A percentile compares a stretch with the other conserved stretches of the same genome.
These are phyloP conservation scores for Clarias laeviceps DNA, from an alignment of 2,797 vertebrate species.

Conservation along the genomic window DNA sequence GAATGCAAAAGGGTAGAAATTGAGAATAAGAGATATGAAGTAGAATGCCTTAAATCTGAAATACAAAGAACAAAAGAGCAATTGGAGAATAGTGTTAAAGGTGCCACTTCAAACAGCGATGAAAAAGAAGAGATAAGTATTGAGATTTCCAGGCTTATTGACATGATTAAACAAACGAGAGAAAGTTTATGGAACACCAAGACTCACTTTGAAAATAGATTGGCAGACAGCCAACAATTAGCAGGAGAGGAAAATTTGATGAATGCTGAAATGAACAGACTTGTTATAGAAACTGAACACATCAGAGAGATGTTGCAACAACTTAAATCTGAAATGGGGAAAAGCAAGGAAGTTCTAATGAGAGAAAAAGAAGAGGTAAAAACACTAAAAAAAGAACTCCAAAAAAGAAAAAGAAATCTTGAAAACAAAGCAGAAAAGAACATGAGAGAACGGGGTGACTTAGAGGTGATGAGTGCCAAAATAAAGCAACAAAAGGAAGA, in stretches of 20 bases:
- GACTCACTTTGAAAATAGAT: conserved; percentile 49
- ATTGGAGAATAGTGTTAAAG: conserved; percentile 45
- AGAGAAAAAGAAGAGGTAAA: conserved; percentile 60
- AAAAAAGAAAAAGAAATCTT: conserved; percentile 60
- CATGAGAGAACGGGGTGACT: conserved; percentile 60
- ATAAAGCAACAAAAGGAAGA: conserved; percentile 57
- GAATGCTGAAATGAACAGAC: conserved; percentile 49
- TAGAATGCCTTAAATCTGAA: conserved; percentile 41
- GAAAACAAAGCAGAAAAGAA: conserved; percentile 61
- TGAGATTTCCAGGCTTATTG: conserved; percentile 48
- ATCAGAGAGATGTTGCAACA: conserved; percentile 52
- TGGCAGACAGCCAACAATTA: conserved; percentile 28
- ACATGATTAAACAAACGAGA: conserved; percentile 56
- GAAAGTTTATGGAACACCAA: conserved; percentile 56
- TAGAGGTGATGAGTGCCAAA: conserved; percentile 62
- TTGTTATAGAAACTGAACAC: conserved; percentile 58
- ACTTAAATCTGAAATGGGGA: conserved; percentile 51
- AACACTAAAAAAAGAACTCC: conserved; percentile 57
- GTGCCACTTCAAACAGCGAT: conserved; percentile 34
- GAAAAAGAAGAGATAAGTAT: conserved; percentile 45
- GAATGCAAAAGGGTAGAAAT: conserved; percentile 44
- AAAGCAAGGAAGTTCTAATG: conserved; percentile 33
- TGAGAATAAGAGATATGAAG: conserved; percentile 41
- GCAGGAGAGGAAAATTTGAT: conserved; percentile 27
- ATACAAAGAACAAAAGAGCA: conserved; percentile 46